Conservation (phyloP, 2,113 vertebrate genomes). For the Canis aureus region DNA sequence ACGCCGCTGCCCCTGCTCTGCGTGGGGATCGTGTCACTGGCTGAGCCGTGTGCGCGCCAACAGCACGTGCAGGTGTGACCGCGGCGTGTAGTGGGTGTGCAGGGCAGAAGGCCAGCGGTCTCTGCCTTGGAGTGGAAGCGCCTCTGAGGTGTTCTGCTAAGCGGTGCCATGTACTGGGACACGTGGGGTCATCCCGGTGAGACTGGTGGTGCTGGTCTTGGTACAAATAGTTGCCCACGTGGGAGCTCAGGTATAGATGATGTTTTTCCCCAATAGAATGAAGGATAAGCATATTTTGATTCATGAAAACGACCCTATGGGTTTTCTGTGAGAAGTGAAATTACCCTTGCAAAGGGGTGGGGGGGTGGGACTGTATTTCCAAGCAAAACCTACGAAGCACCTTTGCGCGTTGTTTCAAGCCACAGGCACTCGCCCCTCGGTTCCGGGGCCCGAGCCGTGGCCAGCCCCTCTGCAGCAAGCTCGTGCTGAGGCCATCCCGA, state of each 20-base stretch:
- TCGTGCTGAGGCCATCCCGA: not conserved
- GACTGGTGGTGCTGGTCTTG: not conserved
- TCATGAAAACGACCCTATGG: not conserved
- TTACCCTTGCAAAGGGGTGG: too few relatives aligned
- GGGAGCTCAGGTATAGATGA: not conserved
- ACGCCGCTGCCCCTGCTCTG: accelerated
- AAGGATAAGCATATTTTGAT: not conserved
- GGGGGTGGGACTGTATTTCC: not conserved
- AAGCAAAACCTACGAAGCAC: not conserved
- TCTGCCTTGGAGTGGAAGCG: accelerated
- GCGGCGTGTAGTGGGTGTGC: accelerated
- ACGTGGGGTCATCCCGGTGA: accelerated
- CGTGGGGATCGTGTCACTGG: too few relatives aligned
- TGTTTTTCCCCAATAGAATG: not conserved
- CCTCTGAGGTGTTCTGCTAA: too few relatives aligned
- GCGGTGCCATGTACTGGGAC: not conserved
- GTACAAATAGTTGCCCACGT: not conserved
- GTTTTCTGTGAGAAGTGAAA: not conserved
- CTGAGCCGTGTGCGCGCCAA: accelerated
- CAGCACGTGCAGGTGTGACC: accelerated
- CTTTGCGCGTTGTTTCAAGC: not conserved
- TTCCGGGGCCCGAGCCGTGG: accelerated
- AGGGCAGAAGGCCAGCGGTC: accelerated
- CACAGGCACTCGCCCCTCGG: accelerated
- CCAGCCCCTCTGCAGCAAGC: accelerated